phyloP scores from a whole-genome alignment of 2,797 vertebrate species.

The Pseudochromis fuscus region DNA sequence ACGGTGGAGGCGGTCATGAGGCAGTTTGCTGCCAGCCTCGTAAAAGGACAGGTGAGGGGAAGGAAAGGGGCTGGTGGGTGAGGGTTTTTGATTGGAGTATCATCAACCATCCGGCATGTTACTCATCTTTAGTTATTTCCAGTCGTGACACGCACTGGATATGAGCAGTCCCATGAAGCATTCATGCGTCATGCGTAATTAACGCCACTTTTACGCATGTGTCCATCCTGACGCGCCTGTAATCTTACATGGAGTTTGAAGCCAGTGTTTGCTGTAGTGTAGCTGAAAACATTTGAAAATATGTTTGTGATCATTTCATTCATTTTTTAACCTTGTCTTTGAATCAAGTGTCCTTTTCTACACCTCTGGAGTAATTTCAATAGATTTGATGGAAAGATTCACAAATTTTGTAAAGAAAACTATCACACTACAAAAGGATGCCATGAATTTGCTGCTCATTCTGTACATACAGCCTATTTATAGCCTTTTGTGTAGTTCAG shows the following conservation, averaged over 20 bases:
- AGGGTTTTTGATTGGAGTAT: constrained; percentile 25
- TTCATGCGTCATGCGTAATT: constrained; percentile 57
- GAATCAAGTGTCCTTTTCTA: not conserved
- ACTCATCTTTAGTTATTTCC: constrained; percentile 20
- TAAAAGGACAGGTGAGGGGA: constrained; percentile 97
- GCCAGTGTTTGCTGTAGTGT: not conserved
- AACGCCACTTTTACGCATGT: constrained; percentile 28
- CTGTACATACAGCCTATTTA: not conserved
- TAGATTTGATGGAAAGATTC: not conserved
- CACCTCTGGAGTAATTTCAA: not conserved
- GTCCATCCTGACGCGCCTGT: not conserved
- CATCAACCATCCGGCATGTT: constrained; percentile 29
- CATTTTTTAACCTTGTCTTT: not conserved
- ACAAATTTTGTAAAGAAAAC: not conserved
- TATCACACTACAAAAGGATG: not conserved
- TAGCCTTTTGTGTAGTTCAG: not conserved
- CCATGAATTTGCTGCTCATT: not conserved
- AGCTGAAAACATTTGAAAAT: not conserved
- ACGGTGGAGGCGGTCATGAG: constrained; percentile 99
- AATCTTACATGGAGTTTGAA: not conserved
- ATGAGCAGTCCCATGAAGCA: constrained; percentile 1
- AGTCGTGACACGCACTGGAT: constrained; percentile 21
- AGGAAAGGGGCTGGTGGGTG: constrained; percentile 18
- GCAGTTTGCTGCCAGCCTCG: constrained; percentile 98
- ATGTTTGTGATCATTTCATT: not conserved